Conservation (phyloP, 2,113 vertebrate genomes). For the Baryphthengus martii region DNA sequence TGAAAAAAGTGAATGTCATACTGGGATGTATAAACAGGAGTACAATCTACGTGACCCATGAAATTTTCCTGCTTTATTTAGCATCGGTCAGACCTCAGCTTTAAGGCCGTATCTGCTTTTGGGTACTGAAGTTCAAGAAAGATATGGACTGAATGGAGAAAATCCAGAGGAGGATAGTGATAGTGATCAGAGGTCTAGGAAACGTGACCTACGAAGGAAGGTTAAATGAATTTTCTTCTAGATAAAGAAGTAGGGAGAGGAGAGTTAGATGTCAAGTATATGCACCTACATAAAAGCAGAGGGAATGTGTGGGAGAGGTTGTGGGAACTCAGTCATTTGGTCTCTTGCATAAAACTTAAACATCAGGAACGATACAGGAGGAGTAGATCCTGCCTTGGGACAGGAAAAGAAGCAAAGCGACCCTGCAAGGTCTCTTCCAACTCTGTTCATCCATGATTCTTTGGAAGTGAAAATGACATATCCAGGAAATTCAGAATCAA, state of each 20-base stretch:
- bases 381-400: neutral
- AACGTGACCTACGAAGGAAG: neutral
- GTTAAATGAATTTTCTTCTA: neutral
- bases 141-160: neutral
- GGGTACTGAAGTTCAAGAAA: neutral
- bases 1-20: neutral
- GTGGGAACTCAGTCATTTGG: neutral
- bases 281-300: neutral
- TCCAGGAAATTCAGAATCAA: neutral
- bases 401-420: neutral
- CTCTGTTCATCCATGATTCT: neutral
- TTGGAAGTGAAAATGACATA: neutral
- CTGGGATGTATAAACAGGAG: neutral
- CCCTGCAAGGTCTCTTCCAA: neutral
- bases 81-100: neutral
- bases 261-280: fast-evolving
- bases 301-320: fast-evolving
- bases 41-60: neutral
- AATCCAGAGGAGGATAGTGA: neutral
- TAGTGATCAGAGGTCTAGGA: neutral
- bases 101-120: neutral
- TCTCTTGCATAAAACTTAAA: neutral
- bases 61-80: neutral
- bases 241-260: neutral
- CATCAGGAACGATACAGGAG: neutral